Evolutionary conservation across 2,113 vertebrate species (phyloP).

Genomic region (Vulpes ferrilata): DNA sequence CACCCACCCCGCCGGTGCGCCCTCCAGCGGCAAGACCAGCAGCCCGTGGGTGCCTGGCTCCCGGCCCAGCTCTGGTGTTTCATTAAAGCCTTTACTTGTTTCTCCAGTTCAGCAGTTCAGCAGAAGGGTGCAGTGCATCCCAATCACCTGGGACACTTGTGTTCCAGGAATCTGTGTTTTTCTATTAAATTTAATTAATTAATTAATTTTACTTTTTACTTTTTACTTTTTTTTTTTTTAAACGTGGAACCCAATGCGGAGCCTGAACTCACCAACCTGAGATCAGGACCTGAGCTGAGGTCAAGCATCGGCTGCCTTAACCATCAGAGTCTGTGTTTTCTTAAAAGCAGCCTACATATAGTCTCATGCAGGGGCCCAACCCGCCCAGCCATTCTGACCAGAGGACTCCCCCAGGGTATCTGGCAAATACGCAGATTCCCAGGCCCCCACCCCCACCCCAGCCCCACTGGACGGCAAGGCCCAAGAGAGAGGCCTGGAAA

Average conservation of each 20-base stretch:
- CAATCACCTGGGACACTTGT: not conserved
- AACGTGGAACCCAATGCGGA: too few relatives aligned
- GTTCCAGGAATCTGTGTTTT: not conserved
- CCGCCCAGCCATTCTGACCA: not conserved
- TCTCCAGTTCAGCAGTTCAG: not conserved
- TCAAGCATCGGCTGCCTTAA: not conserved
- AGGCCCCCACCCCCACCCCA: not conserved
- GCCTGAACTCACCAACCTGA: not conserved
- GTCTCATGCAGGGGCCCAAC: not conserved
- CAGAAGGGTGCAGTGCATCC: not conserved
- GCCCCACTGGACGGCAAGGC: not conserved
- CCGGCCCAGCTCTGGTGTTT: not conserved
- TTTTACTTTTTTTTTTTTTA: too few relatives aligned
- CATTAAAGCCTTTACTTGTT: not conserved
- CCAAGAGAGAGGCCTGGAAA: not conserved
- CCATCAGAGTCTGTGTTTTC: not conserved
- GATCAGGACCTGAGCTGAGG: not conserved
- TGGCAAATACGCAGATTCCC: not conserved
- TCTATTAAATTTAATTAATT: too few relatives aligned
- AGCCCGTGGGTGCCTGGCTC: not conserved
- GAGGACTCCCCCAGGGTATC: not conserved
- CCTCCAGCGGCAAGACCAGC: not conserved
- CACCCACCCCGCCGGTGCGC: too few relatives aligned
- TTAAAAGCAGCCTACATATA: not conserved
- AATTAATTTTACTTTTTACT: too few relatives aligned